Percentiles rank a stretch among this genome's conserved stretches.
Conservation (phyloP, 2,888 invertebrate species). For the Baronia brevicornis region DNA sequence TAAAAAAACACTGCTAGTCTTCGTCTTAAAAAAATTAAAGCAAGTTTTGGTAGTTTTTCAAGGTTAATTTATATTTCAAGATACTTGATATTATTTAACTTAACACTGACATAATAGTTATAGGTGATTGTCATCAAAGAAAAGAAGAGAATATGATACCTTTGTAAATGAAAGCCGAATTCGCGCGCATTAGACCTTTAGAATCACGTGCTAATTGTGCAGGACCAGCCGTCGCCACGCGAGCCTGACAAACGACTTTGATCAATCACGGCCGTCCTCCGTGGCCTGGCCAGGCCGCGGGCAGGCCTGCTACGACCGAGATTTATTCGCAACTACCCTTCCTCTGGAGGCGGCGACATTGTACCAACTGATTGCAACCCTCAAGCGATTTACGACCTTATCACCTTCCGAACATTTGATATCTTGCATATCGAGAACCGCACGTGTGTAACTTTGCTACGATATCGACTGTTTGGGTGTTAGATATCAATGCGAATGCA, state of each 20-base stretch:
- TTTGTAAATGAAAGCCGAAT: constrained; percentile 59
- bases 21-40: too few relatives aligned
- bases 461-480: constrained; percentile 6
- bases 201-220: constrained; percentile 68
- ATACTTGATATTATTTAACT: too few relatives aligned
- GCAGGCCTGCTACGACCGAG: constrained; percentile 31
- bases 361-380: constrained; percentile 32
- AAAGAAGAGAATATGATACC: too few relatives aligned
- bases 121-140: too few relatives aligned
- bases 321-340: constrained; percentile 54
- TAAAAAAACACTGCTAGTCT: constrained; percentile 19
- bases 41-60: too few relatives aligned
- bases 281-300: constrained; percentile 57
- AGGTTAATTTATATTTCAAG: too few relatives aligned
- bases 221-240: constrained; percentile 63
- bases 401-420: constrained; percentile 1
- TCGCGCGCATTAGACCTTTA: constrained; percentile 61
- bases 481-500: too few relatives aligned
- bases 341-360: constrained; percentile 41
- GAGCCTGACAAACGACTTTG: constrained; percentile 72
- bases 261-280: constrained; percentile 68
- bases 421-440: constrained; percentile 1
- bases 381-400: constrained; percentile 32
- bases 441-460: not conserved
- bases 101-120: too few relatives aligned